Base-by-base conservation (phyloP, 1,140 invertebrate genomes). In the Magallana gigas region DNA sequence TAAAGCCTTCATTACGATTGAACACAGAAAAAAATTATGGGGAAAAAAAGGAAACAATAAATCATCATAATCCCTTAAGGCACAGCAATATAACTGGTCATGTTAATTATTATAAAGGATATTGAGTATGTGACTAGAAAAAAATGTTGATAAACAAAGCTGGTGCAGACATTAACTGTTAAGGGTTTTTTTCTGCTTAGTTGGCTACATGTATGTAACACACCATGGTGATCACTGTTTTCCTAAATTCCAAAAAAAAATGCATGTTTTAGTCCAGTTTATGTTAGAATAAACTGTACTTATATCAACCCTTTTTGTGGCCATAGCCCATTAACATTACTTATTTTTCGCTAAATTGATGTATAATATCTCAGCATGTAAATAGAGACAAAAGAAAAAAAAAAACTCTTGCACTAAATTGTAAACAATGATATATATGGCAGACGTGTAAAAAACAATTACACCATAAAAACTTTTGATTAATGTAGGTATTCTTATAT, bases 81-180 rank as follows among this genome's bases (percentile, higher is more conserved):
- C 92, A 94, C 92, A 92, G 92, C 91, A 92, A 93, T 91, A 91
- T 84, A 85, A 80, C 81, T 85, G 85, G 84, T 64, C 76, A 68
- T 84, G 83, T 87, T 89, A 86, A 91, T 89, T 90, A 89, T 86
- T 90, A 90, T 88, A 89, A 62, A 85, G 57, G 71, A 86, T 87
- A 90, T 85, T 91, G 91, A 92, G 91, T 92, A 93, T 91, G 88
- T 92, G 92, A 93, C 92, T 92, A 93, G 92, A 93, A 88, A 91
- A 84, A 57, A 71, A 76, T 16, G 14, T 23, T 71, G 68, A 29
- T 76, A 76, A 48, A 76, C 68, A 87, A 89, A 86, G 85, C 87
- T 86, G 88, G 71, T 60, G 62, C 84, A 64, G 58, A 76, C 58
- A 84, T 76, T 84, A 36, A 88, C 56, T 80, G 36, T 23, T 59